phyloP scores from a whole-genome alignment of 2,113 vertebrate species.

The Athene cunicularia region DNA sequence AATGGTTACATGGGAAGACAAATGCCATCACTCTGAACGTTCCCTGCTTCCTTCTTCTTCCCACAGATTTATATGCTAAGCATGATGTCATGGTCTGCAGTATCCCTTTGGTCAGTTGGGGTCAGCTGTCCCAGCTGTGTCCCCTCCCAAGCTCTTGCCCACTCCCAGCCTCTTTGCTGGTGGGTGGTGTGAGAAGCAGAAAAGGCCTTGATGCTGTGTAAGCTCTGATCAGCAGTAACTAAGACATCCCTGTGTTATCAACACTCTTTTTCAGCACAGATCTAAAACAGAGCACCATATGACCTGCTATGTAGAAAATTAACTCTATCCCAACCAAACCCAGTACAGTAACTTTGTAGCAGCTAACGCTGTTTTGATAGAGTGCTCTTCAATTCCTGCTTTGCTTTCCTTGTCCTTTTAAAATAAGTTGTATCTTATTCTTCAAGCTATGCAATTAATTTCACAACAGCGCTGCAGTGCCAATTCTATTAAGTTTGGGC shows the following conservation, averaged over 20 bases:
- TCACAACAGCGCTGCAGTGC: background rate
- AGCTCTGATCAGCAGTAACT: background rate
- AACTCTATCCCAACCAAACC: background rate
- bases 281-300: background rate
- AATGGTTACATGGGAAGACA: background rate
- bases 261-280: background rate
- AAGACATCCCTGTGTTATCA: background rate
- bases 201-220: background rate
- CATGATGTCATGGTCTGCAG: fast-evolving
- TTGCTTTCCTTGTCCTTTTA: background rate
- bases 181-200: background rate
- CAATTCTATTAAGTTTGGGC: background rate
- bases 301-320: background rate
- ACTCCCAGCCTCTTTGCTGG: background rate
- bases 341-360: background rate
- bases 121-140: background rate
- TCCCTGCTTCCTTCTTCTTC: background rate
- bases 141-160: background rate
- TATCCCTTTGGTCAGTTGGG: background rate
- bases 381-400: background rate
- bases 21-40: background rate
- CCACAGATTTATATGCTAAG: background rate
- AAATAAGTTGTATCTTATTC: background rate
- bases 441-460: background rate
- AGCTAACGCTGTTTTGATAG: background rate